A percentile compares a stretch with the other conserved stretches of the same genome.
Evolutionary conservation across 2,888 invertebrate species (phyloP).

Genomic region (Mesochorus sp.): DNA sequence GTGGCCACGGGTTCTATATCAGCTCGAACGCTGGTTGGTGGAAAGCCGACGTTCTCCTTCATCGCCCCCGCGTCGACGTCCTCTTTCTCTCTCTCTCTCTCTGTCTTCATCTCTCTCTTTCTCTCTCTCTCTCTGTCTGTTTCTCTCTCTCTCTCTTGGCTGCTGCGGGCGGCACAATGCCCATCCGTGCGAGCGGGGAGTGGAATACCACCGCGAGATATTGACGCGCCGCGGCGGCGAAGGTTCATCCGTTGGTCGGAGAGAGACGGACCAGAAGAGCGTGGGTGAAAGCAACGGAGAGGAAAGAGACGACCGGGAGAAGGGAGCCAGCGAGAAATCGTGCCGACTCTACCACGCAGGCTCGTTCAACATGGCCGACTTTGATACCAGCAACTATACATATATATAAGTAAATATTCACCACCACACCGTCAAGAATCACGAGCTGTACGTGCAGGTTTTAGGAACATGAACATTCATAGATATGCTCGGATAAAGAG

Average conservation of each 20-base stretch:
- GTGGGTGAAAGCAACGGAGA: conserved; percentile 28
- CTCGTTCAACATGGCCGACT: conserved; percentile 79
- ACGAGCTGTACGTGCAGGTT: neutral
- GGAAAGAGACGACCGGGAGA: conserved; percentile 30
- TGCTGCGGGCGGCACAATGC: conserved; percentile 52
- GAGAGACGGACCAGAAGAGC: conserved; percentile 28
- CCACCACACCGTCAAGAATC: conserved; percentile 23
- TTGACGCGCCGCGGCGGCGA: conserved; percentile 72
- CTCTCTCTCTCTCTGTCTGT: conserved; percentile 20
- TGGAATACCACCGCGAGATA: conserved; percentile 71
- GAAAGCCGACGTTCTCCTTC: conserved; percentile 57
- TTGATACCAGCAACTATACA: conserved; percentile 56
- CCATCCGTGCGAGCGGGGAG: conserved; percentile 54
- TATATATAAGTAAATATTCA: neutral
- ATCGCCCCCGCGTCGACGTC: conserved; percentile 18
- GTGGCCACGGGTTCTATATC: conserved; percentile 70
- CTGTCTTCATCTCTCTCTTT: conserved; percentile 5
- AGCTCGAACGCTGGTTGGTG: conserved; percentile 79
- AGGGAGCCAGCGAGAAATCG: conserved; percentile 48
- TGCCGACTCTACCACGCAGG: conserved; percentile 75
- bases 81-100: neutral
- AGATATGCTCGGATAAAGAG: conserved; percentile 9
- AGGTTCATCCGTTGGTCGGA: neutral
- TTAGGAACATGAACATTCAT: neutral
- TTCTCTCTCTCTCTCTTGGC: conserved; percentile 19